Evolutionary conservation across 1,140 invertebrate genomes (phyloP), one percentile per base, ranked within the genome.

Genomic region (Akabosia matsudoensis): DNA sequence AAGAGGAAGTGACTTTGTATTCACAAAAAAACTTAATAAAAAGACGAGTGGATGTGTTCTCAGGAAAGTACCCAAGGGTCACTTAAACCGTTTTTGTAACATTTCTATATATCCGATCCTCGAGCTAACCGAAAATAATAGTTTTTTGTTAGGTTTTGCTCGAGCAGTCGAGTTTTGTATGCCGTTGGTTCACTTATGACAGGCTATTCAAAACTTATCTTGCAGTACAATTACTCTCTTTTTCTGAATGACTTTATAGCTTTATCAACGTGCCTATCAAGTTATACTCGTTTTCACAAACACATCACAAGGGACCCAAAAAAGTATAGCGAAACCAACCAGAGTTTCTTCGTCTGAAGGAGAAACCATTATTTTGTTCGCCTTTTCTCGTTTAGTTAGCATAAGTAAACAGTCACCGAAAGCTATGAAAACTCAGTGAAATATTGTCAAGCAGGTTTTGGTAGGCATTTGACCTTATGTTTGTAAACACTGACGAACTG

Each of bases 1-100:
- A n/a, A n/a, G n/a, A n/a, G n/a, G n/a, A n/a, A n/a, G n/a, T n/a
- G n/a, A n/a, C n/a, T n/a, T n/a, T n/a, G n/a, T n/a, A n/a, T n/a
- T n/a, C n/a, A n/a, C n/a, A n/a, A n/a, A n/a, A n/a, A n/a, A n/a
- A n/a, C n/a, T n/a, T n/a, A n/a, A n/a, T n/a, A n/a, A n/a, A n/a
- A n/a, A n/a, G n/a, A n/a, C n/a, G 7, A 67, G 24, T 67, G n/a
- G 61, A 67, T 67, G 3, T 67, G 24, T 31, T 67, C 61, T 67
- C 22, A 7, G n/a, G 31, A 67, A 67, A n/a, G 28, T 67, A 67
- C 61, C 61, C 61, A 28, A 67, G 61, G 61, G 61, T 67, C 61
- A 67, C 61, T 67, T 67, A 67, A 67, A 67, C 2, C 61, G 10
- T 30, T 67, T 31, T 31, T 31, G 61, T 31, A 67, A 67, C 54